A percentile compares a stretch with the other conserved stretches of the same genome.
Evolutionary conservation across 2,797 vertebrate genomes (phyloP).

Genomic region (Hozukius guyotensis): DNA sequence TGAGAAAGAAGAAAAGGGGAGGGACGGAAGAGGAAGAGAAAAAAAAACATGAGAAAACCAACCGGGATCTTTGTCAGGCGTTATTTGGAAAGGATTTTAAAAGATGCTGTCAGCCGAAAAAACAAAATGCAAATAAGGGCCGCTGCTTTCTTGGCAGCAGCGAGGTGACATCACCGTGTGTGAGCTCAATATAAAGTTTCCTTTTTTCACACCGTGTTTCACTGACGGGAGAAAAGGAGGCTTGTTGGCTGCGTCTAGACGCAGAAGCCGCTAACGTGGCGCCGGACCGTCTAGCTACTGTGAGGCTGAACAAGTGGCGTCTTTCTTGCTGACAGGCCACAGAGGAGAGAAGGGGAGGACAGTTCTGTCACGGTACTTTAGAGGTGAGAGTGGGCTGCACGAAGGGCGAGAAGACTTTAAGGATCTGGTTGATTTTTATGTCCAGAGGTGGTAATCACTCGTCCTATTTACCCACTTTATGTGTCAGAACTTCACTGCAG

Average conservation of each 20-base stretch:
- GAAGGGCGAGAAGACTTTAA: background rate
- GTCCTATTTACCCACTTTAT: constrained; percentile 7
- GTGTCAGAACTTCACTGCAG: background rate
- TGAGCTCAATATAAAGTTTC: constrained; percentile 81
- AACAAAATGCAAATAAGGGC: constrained; percentile 62
- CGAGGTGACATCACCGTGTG: constrained; percentile 69
- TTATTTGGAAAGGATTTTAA: constrained; percentile 51
- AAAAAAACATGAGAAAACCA: constrained; percentile 44
- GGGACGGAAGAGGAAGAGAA: constrained; percentile 40
- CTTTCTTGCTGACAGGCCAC: constrained; percentile 56
- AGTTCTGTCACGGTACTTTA: constrained; percentile 38
- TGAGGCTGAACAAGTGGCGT: constrained; percentile 45
- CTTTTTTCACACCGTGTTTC: constrained; percentile 65
- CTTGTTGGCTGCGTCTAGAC: constrained; percentile 57
- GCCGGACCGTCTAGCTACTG: constrained; percentile 71
- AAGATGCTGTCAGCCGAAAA: constrained; percentile 55
- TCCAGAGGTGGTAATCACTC: background rate
- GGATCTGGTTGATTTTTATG: background rate
- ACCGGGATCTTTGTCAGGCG: constrained; percentile 40
- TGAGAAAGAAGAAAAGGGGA: constrained; percentile 59
- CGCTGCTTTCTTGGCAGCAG: constrained; percentile 49
- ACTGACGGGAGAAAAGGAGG: constrained; percentile 37
- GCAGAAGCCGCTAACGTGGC: constrained; percentile 53
- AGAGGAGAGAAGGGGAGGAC: constrained; percentile 13
- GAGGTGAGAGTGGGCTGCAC: constrained; percentile 5